phyloP scores from a whole-genome alignment of 23 tunicate genomes.

The Phallusia fumigata region DNA sequence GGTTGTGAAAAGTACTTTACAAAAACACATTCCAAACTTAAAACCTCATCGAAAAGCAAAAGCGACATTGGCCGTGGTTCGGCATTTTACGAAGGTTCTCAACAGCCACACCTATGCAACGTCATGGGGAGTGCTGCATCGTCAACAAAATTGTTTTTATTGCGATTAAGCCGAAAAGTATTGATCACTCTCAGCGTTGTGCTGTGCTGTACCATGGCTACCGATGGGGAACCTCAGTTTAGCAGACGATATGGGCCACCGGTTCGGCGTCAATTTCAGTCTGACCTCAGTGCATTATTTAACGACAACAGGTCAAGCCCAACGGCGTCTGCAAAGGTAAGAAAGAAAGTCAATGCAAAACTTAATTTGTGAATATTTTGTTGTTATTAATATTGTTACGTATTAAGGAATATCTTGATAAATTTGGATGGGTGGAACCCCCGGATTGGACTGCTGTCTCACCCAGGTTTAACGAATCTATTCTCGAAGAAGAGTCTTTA shows the following conservation, averaged over 20 bases:
- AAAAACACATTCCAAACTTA: too few relatives aligned
- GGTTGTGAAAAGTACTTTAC: too few relatives aligned
- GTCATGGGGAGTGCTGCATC: not conserved
- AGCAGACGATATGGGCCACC: slow-evolving; percentile 10
- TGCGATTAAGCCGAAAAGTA: not conserved
- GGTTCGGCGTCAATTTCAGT: not conserved
- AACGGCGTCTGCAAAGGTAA: slow-evolving; percentile 12
- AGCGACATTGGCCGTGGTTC: not conserved
- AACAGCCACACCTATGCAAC: not conserved
- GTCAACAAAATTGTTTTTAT: not conserved
- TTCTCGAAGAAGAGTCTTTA: not conserved
- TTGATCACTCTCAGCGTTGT: not conserved
- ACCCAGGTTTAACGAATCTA: slow-evolving; percentile 42
- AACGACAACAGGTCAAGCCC: slow-evolving; percentile 11
- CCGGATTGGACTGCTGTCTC: slow-evolving; percentile 63
- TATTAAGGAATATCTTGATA: slow-evolving; percentile 65
- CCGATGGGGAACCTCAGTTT: not conserved
- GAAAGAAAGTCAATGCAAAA: not conserved
- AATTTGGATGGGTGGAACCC: slow-evolving; percentile 78
- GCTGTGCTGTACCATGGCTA: not conserved
- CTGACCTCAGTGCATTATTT: not conserved
- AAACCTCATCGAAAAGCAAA: too few relatives aligned
- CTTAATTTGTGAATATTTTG: too few relatives aligned
- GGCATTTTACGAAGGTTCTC: not conserved
- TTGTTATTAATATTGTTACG: too few relatives aligned